Conservation (phyloP, 2,113 vertebrate species). For the Spermophilus dauricus region DNA sequence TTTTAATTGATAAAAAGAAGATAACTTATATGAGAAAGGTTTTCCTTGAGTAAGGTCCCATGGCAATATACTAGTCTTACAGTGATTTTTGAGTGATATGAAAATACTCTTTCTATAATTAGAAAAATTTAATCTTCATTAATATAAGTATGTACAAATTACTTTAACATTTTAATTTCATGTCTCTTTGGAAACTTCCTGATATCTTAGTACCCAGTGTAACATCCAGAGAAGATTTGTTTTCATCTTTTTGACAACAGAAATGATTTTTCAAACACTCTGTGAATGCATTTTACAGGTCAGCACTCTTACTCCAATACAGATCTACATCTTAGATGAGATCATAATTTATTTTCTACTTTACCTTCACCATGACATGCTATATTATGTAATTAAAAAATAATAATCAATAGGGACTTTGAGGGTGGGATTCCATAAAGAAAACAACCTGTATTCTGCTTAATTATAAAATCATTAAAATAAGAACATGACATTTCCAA, state of each 20-base stretch:
- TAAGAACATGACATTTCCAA: constrained; percentile 64
- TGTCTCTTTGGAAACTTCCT: neutral
- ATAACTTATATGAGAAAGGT: fast-evolving
- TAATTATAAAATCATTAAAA: constrained; percentile 76
- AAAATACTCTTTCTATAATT: neutral
- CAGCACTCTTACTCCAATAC: constrained; percentile 58
- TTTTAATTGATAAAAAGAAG: neutral
- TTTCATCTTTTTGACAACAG: constrained; percentile 57
- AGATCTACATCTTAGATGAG: constrained; percentile 69
- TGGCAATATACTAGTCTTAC: neutral
- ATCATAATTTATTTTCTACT: constrained; percentile 78
- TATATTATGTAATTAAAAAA: constrained; percentile 72
- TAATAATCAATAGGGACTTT: constrained; percentile 77
- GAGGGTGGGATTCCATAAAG: constrained; percentile 56
- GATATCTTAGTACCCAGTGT: neutral
- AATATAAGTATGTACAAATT: neutral
- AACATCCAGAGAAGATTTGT: neutral
- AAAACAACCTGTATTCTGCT: constrained; percentile 46
- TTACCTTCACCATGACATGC: constrained; percentile 46
- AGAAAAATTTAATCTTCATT: neutral
- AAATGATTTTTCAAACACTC: constrained; percentile 44
- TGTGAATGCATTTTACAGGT: constrained; percentile 72
- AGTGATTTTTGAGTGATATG: neutral
- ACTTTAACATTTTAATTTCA: neutral
- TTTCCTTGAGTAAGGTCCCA: neutral